These are phyloP conservation scores for Athalia cordata DNA, from an alignment of 2,888 invertebrate species.

Conservation along the genomic window DNA sequence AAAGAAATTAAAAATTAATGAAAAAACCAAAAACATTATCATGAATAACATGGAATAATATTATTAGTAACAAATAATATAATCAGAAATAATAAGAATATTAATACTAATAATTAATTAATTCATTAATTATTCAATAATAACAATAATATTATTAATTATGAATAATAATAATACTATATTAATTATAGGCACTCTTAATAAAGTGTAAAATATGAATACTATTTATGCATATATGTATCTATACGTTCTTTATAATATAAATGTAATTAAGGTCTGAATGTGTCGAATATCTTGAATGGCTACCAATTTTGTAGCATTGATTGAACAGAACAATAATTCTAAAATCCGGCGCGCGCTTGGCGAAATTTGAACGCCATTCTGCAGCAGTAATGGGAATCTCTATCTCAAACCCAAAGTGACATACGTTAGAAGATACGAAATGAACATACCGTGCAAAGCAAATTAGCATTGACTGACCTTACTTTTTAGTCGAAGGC, in stretches of 20 bases:
- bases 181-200: constrained; percentile 9
- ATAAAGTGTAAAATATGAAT: constrained; percentile 15
- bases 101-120: constrained; percentile 14
- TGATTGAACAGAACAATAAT: neutral
- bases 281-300: constrained; percentile 18
- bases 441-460: neutral
- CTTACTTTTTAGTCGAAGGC: neutral
- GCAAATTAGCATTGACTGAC: neutral
- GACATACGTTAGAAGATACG: too few species aligned
- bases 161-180: neutral
- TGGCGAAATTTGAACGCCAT: neutral
- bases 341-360: neutral
- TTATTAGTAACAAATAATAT: constrained; percentile 17
- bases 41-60: constrained; percentile 48
- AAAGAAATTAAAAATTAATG: constrained; percentile 49
- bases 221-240: constrained; percentile 5
- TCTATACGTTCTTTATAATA: constrained; percentile 8
- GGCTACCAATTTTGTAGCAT: neutral
- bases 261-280: neutral
- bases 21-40: constrained; percentile 39
- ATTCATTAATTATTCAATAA: neutral
- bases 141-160: constrained; percentile 4
- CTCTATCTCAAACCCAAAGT: too few species aligned
- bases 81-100: constrained; percentile 23
- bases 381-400: neutral